These are phyloP conservation scores for Pteropus alecto DNA, from an alignment of 2,113 vertebrate genomes.

Conservation along the genomic window DNA sequence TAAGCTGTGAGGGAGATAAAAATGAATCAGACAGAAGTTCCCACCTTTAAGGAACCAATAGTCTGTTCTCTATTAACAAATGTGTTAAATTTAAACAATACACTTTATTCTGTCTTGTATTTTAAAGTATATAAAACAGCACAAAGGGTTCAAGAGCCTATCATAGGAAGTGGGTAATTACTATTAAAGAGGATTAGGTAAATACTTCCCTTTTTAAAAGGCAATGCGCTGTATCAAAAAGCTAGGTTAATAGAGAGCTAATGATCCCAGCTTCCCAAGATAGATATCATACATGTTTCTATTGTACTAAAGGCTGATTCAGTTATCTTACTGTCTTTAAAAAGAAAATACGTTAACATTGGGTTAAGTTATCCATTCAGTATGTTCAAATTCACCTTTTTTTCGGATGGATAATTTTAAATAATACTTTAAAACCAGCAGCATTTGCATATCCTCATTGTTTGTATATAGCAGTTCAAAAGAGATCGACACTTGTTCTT, in stretches of 20 bases:
- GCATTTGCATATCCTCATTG: not conserved
- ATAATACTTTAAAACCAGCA: not conserved
- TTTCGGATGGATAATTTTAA: not conserved
- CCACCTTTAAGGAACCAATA: not conserved
- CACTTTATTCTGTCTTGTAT: not conserved
- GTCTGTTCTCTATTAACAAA: not conserved
- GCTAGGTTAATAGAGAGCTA: not conserved
- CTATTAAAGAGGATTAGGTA: not conserved
- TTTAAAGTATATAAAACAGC: not conserved
- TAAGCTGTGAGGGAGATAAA: not conserved
- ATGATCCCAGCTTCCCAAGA: not conserved
- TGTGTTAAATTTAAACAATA: slow-evolving; percentile 8
- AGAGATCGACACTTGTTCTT: not conserved
- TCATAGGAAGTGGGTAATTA: not conserved
- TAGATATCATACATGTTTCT: not conserved
- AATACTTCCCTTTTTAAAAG: not conserved
- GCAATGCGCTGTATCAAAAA: not conserved
- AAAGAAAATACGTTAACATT: not conserved
- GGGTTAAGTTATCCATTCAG: not conserved
- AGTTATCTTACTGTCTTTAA: not conserved
- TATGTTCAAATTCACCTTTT: not conserved
- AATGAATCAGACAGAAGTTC: not conserved
- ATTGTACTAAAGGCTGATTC: not conserved
- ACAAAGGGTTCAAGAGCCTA: not conserved
- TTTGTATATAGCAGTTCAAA: not conserved